Conservation (phyloP, 2,113 vertebrate species). For the Cynoglossus semilaevis region DNA sequence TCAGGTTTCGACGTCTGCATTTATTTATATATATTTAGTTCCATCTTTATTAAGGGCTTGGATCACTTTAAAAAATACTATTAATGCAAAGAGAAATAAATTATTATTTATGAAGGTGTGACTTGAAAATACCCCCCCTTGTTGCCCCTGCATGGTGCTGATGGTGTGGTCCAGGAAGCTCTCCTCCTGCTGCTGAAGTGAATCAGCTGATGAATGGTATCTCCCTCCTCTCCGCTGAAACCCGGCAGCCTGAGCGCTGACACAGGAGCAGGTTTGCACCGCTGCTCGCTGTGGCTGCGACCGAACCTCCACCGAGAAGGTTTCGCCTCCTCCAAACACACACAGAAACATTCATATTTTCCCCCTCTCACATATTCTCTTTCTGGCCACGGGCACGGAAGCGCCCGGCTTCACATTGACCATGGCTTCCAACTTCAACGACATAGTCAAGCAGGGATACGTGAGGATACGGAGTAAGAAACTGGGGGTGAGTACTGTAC, state of each 20-base stretch:
- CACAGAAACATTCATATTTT: background rate
- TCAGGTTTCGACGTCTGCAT: too few species aligned
- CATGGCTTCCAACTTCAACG: slow-evolving; percentile 99
- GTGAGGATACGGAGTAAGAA: slow-evolving; percentile 97
- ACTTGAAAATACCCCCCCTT: background rate
- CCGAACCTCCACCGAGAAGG: slow-evolving; percentile 25
- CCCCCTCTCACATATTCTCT: background rate
- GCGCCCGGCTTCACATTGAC: slow-evolving; percentile 52
- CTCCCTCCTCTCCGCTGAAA: slow-evolving; percentile 67
- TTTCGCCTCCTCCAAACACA: background rate
- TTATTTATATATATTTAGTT: too few species aligned
- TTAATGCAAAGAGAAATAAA: background rate
- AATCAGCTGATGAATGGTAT: slow-evolving; percentile 71
- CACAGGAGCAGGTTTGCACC: slow-evolving; percentile 65
- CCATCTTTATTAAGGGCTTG: too few species aligned
- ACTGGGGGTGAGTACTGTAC: slow-evolving; percentile 89
- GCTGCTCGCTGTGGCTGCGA: slow-evolving; percentile 37
- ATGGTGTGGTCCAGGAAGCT: slow-evolving; percentile 79
- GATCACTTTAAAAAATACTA: background rate
- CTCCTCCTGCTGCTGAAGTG: slow-evolving; percentile 39
- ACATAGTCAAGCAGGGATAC: slow-evolving; percentile 98
- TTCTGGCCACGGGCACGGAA: slow-evolving; percentile 23
- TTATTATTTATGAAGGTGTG: background rate
- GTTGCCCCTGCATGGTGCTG: slow-evolving; percentile 23
- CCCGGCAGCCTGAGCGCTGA: slow-evolving; percentile 68